Base-by-base conservation (phyloP, 1,140 invertebrate genomes). In the Mactra quadrangularis region DNA sequence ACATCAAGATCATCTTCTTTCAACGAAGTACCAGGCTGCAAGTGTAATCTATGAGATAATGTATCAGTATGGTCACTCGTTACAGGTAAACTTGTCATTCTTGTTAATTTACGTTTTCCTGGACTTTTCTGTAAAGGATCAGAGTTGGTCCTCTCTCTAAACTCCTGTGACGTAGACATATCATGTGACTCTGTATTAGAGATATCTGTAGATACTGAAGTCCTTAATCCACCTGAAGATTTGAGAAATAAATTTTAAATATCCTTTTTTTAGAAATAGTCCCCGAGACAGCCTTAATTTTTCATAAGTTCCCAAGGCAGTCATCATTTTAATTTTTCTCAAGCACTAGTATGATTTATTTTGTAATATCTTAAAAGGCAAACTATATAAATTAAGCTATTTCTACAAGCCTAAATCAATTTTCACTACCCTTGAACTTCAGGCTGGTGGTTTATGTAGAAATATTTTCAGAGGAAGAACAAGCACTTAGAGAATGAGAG, bases 111-210 rank as follows among this genome's bases (percentile, higher is more conserved):
- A 33, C 47, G 33, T 59, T 57, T 47, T 50, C 45, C 53, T 52
- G 52, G 57, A 75, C 41, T 59, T 86, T 47, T 45, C 35, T 35
- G 29, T 29, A 53, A 50, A 41, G 47, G 74, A 66, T 71, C 75
- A 38, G 25, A 75, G 0, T 53, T 60, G 33, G 50, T 82, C 0
- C 52, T 29, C 41, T 83, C 77, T 59, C 77, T 66, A 53, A 53
- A 70, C 27, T 68, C 64, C 1, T 45, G 60, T 6, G 38, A 45
- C 22, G 31, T 45, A 13, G 15, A 19, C 7, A 38, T 25, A 47
- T 68, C 64, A 38, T 7, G 45, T n/a, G 64, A 9, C 38, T 41
- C 38, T 41, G 6, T 15, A 7, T 7, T 6, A 7, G 6, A 7
- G 25, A 55, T 11, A 47, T 25, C 29, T 3, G 55, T 59, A 22